Conservation (phyloP, 2,113 vertebrate genomes). For the Bos javanicus region DNA sequence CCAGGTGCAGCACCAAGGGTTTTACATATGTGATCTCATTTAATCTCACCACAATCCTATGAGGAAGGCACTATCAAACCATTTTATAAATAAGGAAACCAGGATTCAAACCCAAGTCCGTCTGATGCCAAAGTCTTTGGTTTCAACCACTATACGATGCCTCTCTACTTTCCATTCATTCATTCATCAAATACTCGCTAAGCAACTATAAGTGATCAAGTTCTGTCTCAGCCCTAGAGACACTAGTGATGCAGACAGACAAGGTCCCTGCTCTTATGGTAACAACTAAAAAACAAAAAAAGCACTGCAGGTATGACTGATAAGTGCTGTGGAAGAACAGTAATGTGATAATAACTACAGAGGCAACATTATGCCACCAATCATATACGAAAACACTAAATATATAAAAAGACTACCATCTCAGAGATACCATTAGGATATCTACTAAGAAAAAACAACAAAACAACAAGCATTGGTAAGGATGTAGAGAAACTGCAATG, state of each 20-base stretch:
- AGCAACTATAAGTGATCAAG: neutral
- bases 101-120: neutral
- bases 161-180: neutral
- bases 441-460: neutral
- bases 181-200: neutral
- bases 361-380: neutral
- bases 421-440: neutral
- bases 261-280: neutral
- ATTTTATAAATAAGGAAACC: conserved; percentile 24
- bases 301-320: neutral
- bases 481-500: neutral
- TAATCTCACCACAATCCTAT: neutral
- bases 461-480: neutral
- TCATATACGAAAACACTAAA: neutral
- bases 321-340: neutral
- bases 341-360: neutral
- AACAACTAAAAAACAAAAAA: neutral
- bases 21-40: conserved; percentile 19
- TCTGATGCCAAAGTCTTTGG: neutral
- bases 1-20: neutral
- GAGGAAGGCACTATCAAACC: conserved; percentile 10
- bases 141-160: neutral
- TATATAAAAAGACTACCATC: neutral
- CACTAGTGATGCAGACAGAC: neutral
- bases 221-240: neutral